Conservation (phyloP, 2,888 invertebrate species). For the Microctonus brassicae region DNA sequence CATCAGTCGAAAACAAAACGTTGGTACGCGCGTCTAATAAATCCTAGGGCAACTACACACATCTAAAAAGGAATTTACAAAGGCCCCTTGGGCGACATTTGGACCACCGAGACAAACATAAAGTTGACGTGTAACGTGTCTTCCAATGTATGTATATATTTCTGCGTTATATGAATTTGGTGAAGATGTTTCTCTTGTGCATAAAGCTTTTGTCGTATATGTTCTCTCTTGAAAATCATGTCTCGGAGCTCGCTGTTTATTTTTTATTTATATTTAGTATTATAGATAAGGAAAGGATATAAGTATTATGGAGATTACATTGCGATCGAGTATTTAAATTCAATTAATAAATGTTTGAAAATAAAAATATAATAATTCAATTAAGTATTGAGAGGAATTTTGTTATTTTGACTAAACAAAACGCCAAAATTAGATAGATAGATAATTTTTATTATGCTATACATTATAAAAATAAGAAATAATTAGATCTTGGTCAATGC, state of each 20-base stretch:
- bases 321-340: neutral
- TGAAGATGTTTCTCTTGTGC: conserved; percentile 14
- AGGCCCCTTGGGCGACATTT: conserved; percentile 16
- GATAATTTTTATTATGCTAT: too few relatives aligned
- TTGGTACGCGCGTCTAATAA: conserved; percentile 35
- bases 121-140: conserved; percentile 29
- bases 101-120: conserved; percentile 18
- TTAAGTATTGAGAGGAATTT: neutral
- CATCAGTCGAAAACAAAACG: conserved; percentile 38
- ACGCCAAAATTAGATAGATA: too few relatives aligned
- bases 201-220: conserved; percentile 4
- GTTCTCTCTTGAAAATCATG: neutral
- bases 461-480: too few relatives aligned
- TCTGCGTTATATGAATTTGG: conserved; percentile 17
- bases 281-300: too few relatives aligned
- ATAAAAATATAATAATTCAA: neutral
- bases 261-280: too few relatives aligned
- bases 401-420: neutral
- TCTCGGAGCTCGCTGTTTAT: too few relatives aligned
- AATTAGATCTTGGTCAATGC: too few relatives aligned
- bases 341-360: neutral
- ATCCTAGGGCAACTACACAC: conserved; percentile 26
- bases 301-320: neutral
- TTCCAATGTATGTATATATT: conserved; percentile 20
- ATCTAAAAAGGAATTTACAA: conserved; percentile 25